Base-by-base conservation (phyloP, 2,113 vertebrate species). In the Recurvirostra avosetta region DNA sequence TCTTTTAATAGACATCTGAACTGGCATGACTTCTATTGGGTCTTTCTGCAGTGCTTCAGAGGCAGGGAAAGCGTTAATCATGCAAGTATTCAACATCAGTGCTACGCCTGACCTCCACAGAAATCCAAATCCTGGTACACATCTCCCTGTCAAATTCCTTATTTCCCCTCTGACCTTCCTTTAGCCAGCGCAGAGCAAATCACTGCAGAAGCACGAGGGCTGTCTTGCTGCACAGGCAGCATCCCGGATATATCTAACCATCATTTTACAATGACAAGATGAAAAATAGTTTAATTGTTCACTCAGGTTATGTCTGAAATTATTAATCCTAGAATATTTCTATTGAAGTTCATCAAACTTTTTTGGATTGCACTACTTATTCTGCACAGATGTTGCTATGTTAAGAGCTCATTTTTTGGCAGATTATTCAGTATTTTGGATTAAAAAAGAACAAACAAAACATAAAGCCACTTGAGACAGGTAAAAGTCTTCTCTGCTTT, bases 141-240 rank as follows among this genome's bases (percentile, higher is more conserved):
- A 59, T 56, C 71, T 93, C 76, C 61, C 40, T 78, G 88, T 83
- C 71, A 88, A 88, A 93, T 97, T 96, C 94, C 56, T 93, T 32
- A 76, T 95, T 95, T 93, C 86, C 92, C 95, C 71, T 78, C 75
- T 95, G 95, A 79, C 74, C 91, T 92, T 92, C 56, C 87, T 90
- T 58, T 34, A 81, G 90, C 92, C 94, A 93, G 89, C 6, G 2
- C 3, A 20, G 47, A 91, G 83, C 53, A 86, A 83, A 74, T 34
- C 29, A 5, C 61, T 81, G 65, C 82, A 84, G 94, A 92, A 92
- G 87, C 4, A 23, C 10, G 26, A 90, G 70, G 66, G 68, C 72
- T 91, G 68, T 40, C 78, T 23, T 14, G 34, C 83, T 79, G 76
- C 86, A 82, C 56, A 52, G 66, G 62, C 92, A 74, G 27, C 71